phyloP scores from a whole-genome alignment of 2,113 vertebrate genomes.

The Scolopax mira region DNA sequence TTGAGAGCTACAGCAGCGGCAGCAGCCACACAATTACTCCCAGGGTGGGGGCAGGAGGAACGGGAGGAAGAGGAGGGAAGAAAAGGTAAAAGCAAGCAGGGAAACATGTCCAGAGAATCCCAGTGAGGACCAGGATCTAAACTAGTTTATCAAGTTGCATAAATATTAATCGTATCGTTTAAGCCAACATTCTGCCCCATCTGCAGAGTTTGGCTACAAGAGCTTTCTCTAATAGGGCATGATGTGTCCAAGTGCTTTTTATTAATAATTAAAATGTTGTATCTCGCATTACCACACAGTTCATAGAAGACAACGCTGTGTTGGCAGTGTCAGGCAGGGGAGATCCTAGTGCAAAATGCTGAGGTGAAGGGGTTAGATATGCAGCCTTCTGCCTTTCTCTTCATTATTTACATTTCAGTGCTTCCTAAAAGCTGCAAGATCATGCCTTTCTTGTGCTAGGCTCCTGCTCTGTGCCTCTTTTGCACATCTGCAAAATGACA shows the following conservation, averaged over 20 bases:
- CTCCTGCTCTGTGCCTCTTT: neutral
- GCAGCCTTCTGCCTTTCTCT: slow-evolving; percentile 23
- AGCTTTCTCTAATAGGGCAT: slow-evolving; percentile 54
- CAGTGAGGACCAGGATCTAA: slow-evolving; percentile 36
- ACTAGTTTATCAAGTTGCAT: slow-evolving; percentile 56
- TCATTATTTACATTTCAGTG: slow-evolving; percentile 32
- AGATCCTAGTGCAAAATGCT: slow-evolving; percentile 11
- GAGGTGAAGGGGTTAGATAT: slow-evolving; percentile 20
- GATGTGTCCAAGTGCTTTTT: slow-evolving; percentile 59
- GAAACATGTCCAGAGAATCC: neutral
- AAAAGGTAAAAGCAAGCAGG: neutral
- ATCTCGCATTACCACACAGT: slow-evolving; percentile 45
- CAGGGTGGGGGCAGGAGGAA: neutral
- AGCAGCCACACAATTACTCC: neutral
- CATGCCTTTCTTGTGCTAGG: neutral
- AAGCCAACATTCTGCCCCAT: slow-evolving; percentile 46
- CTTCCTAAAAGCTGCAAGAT: neutral
- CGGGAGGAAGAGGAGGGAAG: neutral
- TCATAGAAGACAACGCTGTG: slow-evolving; percentile 46
- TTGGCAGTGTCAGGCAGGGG: slow-evolving; percentile 36
- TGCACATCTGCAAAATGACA: neutral
- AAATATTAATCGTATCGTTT: slow-evolving; percentile 69
- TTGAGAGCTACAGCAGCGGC: neutral
- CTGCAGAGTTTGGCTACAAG: slow-evolving; percentile 48
- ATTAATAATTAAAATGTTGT: slow-evolving; percentile 71